Conservation (phyloP, 2,888 invertebrate genomes). For the Drosophila longiperda region DNA sequence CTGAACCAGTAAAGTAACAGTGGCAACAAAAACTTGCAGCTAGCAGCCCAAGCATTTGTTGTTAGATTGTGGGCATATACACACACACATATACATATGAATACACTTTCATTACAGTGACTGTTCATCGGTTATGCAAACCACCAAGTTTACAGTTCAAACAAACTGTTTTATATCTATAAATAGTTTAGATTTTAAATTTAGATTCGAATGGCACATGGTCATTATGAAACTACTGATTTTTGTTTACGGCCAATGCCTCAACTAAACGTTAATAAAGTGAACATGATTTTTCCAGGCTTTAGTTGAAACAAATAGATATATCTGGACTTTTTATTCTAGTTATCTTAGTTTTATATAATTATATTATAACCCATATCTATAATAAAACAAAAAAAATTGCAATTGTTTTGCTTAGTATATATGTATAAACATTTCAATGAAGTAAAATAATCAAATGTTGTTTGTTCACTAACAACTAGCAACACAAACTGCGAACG, state of each 20-base stretch:
- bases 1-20: conserved; percentile 19
- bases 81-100: neutral
- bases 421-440: neutral
- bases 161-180: neutral
- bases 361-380: neutral
- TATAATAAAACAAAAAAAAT: neutral
- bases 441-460: neutral
- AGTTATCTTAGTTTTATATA: neutral
- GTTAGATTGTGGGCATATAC: neutral
- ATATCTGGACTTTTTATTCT: neutral
- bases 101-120: conserved; percentile 1
- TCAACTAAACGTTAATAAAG: neutral
- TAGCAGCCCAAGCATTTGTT: conserved; percentile 18
- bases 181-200: neutral
- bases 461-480: neutral
- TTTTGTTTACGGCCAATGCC: neutral
- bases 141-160: neutral
- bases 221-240: neutral
- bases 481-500: neutral
- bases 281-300: neutral
- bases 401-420: neutral
- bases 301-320: neutral
- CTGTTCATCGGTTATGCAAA: neutral
- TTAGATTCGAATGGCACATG: neutral
- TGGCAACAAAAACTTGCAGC: conserved; percentile 26